Evolutionary conservation across 2,888 invertebrate species (phyloP), one percentile per base, ranked within the genome.

Genomic region (Troides aeacus): DNA sequence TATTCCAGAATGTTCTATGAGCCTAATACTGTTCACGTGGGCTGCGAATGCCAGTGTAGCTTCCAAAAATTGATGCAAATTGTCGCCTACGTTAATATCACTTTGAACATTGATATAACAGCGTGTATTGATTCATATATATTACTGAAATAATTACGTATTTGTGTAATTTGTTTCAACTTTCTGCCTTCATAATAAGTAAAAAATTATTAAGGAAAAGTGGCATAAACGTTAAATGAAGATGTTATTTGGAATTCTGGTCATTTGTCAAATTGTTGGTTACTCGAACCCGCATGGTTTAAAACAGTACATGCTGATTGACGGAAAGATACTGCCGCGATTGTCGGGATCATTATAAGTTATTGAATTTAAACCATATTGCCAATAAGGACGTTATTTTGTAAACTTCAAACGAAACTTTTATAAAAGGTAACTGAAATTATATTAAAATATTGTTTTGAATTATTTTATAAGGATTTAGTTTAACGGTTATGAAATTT

Each of bases 21-120:
- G 57, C 53, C 69, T 21, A 42, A 46, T 58, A 68, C 56, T 60
- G 23, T 53, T 63, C 56, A 56, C 64, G 73, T 66, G 73, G 75
- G 72, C 72, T 75, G 64, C 21, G 58, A 63, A 68, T 59, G 23
- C 64, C 53, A 72, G 74, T 71, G 73, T 66, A 64, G 60, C 65
- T 46, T 21, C 74, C 69, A 71, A 73, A 76, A 72, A 61, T 12
- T 7, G 30, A 77, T 77, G 75, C 63, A 73, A 72, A 77, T 76
- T 39, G 53, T 59, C 69, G 61, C 73, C 73, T 66, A 74, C 73
- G 30, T 67, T 61, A 10, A 60, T 36, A 50, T 53, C 53, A 53
- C 7, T 53, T 53, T 53, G 53, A 6, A 53, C n/a, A 6, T 6
- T 53, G n/a, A 53, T 8, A 53, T 53, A 53, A 53, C n/a, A 53